A percentile compares a stretch with the other conserved stretches of the same genome.
phyloP scores from a whole-genome alignment of 2,888 invertebrate species.

The Agriopis leucophaearia region DNA sequence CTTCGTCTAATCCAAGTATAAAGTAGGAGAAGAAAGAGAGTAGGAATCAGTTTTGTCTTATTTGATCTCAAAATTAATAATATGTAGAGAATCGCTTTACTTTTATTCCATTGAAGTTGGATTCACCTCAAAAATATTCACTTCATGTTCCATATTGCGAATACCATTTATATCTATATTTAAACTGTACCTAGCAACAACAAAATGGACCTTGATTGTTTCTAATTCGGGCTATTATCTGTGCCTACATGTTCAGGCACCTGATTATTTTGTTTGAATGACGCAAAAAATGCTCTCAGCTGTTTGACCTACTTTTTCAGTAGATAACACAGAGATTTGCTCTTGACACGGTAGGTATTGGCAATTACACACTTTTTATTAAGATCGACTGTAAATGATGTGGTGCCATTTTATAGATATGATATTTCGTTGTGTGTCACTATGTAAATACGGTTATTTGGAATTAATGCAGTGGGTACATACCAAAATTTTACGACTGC shows the following conservation, averaged over 20 bases:
- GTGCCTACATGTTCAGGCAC: slow-evolving; percentile 21
- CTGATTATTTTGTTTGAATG: slow-evolving; percentile 32
- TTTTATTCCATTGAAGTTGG: background rate
- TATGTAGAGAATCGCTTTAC: background rate
- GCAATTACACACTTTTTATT: slow-evolving; percentile 14
- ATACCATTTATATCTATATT: slow-evolving; percentile 10
- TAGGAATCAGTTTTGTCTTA: background rate
- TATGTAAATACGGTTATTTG: background rate
- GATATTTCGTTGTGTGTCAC: background rate
- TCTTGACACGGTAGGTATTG: slow-evolving; percentile 32
- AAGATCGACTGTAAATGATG: slow-evolving; percentile 1
- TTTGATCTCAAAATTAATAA: background rate
- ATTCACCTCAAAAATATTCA: background rate
- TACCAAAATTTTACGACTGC: too few relatives aligned
- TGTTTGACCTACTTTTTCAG: slow-evolving; percentile 32
- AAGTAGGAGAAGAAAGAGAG: background rate
- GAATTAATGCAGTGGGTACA: background rate
- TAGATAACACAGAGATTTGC: slow-evolving; percentile 27
- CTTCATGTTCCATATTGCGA: background rate
- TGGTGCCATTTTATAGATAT: slow-evolving; percentile 1
- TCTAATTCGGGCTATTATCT: slow-evolving; percentile 34
- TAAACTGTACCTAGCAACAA: slow-evolving; percentile 34
- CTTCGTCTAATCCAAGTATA: too few relatives aligned
- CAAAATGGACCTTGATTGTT: slow-evolving; percentile 33
- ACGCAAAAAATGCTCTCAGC: slow-evolving; percentile 27